phyloP scores from a whole-genome alignment of 2,113 vertebrate species.

The Gallinago media region DNA sequence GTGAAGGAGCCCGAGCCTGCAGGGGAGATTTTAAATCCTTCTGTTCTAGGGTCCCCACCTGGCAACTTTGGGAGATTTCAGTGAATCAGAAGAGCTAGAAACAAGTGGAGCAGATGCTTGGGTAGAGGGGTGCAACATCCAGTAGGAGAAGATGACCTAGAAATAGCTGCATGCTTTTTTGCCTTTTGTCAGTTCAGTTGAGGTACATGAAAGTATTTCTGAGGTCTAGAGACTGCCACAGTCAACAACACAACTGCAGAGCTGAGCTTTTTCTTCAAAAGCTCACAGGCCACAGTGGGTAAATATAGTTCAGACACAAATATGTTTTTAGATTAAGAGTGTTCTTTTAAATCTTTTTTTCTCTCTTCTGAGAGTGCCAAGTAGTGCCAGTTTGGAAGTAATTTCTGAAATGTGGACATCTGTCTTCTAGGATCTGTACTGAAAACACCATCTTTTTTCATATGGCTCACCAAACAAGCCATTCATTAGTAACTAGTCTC shows the following conservation, averaged over 20 bases:
- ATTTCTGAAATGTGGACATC: constrained; percentile 63
- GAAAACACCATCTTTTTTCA: constrained; percentile 64
- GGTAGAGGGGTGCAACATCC: neutral
- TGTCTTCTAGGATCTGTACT: constrained; percentile 57
- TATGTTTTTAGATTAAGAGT: neutral
- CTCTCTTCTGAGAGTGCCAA: neutral
- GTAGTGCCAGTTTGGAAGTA: constrained; percentile 37
- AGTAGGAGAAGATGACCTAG: neutral
- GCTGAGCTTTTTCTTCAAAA: neutral
- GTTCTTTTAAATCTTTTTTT: constrained; percentile 11
- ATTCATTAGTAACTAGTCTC: constrained; percentile 38
- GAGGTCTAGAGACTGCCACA: neutral
- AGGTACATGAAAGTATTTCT: neutral
- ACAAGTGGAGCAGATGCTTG: neutral
- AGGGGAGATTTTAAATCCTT: neutral
- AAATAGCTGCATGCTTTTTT: neutral
- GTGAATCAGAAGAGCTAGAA: neutral
- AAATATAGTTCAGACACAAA: constrained; percentile 57
- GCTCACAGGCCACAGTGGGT: neutral
- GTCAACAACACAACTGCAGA: neutral
- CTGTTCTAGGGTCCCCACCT: neutral
- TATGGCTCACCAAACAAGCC: constrained; percentile 47
- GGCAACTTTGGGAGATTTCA: neutral
- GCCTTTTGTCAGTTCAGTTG: neutral
- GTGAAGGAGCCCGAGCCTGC: neutral